These are phyloP conservation scores for Coranthus polyacanthus DNA, from an alignment of 2,797 vertebrate species.

Conservation along the genomic window DNA sequence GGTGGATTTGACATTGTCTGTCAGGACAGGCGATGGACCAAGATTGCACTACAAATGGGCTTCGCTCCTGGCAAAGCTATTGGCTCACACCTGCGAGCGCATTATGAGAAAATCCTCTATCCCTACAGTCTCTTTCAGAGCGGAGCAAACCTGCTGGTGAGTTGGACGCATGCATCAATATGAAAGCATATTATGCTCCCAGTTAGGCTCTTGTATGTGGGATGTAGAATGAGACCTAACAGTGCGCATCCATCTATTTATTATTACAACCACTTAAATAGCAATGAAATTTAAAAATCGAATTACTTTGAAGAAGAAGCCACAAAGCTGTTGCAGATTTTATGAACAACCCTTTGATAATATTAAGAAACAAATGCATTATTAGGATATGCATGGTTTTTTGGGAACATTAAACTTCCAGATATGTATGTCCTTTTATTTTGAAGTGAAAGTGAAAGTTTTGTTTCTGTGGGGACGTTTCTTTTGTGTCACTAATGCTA, in stretches of 20 bases:
- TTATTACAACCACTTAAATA: background rate
- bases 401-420: background rate
- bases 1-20: constrained; percentile 96
- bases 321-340: background rate
- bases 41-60: constrained; percentile 95
- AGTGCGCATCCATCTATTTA: background rate
- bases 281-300: background rate
- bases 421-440: constrained; percentile 1
- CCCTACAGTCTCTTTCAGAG: constrained; percentile 96
- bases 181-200: background rate
- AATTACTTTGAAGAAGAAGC: background rate
- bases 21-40: constrained; percentile 96
- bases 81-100: constrained; percentile 95
- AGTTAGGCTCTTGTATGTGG: background rate
- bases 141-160: constrained; percentile 94
- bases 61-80: constrained; percentile 96
- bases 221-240: constrained; percentile 18
- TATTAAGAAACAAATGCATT: constrained; percentile 19
- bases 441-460: background rate
- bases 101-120: constrained; percentile 95
- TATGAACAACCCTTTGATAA: background rate
- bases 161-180: constrained; percentile 56
- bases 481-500: constrained; percentile 32
- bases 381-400: constrained; percentile 18
- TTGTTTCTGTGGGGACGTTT: background rate